Conservation (phyloP, 2,888 invertebrate species). For the Erannis defoliaria region DNA sequence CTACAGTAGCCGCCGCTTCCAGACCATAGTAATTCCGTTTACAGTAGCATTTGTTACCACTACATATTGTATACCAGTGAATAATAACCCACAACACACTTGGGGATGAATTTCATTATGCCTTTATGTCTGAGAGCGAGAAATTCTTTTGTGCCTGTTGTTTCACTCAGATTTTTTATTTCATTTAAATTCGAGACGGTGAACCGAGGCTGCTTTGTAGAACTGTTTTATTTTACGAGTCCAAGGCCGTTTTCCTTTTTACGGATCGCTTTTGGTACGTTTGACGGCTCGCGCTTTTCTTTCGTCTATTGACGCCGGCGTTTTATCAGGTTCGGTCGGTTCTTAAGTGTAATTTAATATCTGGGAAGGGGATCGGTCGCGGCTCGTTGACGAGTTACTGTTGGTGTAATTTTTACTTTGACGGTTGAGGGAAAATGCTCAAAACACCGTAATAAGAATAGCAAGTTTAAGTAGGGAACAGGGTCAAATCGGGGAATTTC, state of each 20-base stretch:
- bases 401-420: not conserved
- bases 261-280: constrained; percentile 42
- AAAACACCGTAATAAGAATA: not conserved
- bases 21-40: constrained; percentile 52
- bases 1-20: constrained; percentile 10
- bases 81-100: constrained; percentile 81
- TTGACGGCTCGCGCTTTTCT: constrained; percentile 43
- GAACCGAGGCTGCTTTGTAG: constrained; percentile 44
- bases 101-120: constrained; percentile 84
- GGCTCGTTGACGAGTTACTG: constrained; percentile 15
- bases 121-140: constrained; percentile 74
- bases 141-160: constrained; percentile 70
- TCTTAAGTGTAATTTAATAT: constrained; percentile 40
- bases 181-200: constrained; percentile 62
- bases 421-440: not conserved
- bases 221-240: constrained; percentile 45
- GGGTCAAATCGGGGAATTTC: too few relatives aligned
- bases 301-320: constrained; percentile 44
- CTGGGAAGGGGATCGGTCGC: constrained; percentile 24
- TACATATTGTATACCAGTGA: constrained; percentile 83
- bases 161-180: constrained; percentile 71
- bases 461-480: not conserved
- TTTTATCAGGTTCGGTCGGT: constrained; percentile 43
- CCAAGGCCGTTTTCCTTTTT: constrained; percentile 47
- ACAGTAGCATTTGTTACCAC: constrained; percentile 77